Base-by-base conservation (phyloP, 2,113 vertebrate species). In the Austrofundulus limnaeus region DNA sequence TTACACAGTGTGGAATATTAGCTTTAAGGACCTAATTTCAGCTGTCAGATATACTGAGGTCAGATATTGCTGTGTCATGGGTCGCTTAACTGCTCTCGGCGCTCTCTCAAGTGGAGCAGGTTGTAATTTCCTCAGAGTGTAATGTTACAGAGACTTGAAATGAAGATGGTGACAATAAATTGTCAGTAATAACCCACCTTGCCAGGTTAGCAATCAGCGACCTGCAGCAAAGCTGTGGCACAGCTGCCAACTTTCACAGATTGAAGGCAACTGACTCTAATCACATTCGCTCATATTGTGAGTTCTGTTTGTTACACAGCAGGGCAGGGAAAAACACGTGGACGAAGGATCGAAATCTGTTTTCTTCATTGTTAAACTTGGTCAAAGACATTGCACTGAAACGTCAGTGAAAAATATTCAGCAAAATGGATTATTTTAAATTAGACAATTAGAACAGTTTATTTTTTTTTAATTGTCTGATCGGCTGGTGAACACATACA, bases 91-190 rank as follows among this genome's bases (percentile, higher is more conserved):
- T 28, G 61, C 62, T 58, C 45, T 63, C 15, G 25, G 53, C 69
- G 56, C 62, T 59, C 56, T 64, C 65, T 69, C 37, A 57, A 62
- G 39, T 70, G 61, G 55, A 66, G 50, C 72, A 64, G 69, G 59
- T 58, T 71, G 75, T 74, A 76, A 81, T 85, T 78, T 78, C 38
- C 46, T 56, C 42, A 13, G 23, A 64, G 50, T 58, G 66, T 62
- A 68, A 72, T 50, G 24, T 78, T 66, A 74, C 75, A 54, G 53
- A 62, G 76, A 74, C 37, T 53, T 72, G 52, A 81, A 79, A 72
- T 65, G 66, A 65, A 61, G 63, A 67, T 48, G 60, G 64, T 45
- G 42, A 59, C 50, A 72, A 77, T 70, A 67, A 70, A 83, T 77
- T 70, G 66, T 54, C 54, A 1, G 47, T 61, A 66, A 72, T 80